Conservation (phyloP, 2,113 vertebrate genomes). For the Rafetus swinhoei region DNA sequence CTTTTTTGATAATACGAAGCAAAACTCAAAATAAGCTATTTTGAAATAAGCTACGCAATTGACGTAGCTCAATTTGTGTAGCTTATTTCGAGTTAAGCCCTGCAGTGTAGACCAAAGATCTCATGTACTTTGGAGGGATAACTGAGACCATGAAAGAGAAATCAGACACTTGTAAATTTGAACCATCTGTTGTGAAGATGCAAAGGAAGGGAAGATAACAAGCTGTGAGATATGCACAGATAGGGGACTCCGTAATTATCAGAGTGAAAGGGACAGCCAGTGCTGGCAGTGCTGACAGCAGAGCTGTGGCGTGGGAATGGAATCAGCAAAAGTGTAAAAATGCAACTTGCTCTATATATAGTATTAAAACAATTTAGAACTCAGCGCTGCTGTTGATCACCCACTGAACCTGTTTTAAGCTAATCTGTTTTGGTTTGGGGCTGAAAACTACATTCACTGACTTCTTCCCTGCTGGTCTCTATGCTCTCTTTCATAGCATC, state of each 20-base stretch:
- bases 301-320: background rate
- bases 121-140: background rate
- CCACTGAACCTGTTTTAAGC: conserved; percentile 30
- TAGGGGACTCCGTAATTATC: background rate
- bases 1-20: background rate
- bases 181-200: background rate
- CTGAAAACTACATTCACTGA: background rate
- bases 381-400: background rate
- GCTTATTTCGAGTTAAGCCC: no score
- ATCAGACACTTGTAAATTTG: background rate
- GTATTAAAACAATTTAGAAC: background rate
- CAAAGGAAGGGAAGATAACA: background rate
- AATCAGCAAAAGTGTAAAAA: background rate
- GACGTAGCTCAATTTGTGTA: no score
- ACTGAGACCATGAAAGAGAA: background rate
- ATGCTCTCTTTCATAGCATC: background rate
- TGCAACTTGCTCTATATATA: background rate
- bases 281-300: background rate
- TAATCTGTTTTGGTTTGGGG: background rate
- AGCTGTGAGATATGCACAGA: background rate
- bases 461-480: conserved; percentile 6
- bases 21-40: no score
- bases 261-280: background rate
- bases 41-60: no score
- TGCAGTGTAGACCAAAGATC: background rate